Base-by-base conservation (phyloP, 2,797 vertebrate genomes). In the Argentina silus region DNA sequence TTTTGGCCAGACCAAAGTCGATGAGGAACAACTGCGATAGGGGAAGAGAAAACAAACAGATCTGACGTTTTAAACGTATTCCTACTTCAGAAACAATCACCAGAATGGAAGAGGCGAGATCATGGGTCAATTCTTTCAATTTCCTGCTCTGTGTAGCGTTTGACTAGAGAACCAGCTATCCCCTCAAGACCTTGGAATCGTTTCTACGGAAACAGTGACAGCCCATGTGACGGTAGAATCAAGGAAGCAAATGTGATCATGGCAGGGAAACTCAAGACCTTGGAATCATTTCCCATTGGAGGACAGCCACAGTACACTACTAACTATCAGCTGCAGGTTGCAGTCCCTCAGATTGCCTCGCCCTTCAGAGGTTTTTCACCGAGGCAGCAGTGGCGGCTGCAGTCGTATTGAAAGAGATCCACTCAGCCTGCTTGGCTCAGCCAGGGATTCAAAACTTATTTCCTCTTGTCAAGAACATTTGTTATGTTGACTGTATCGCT, bases 1-100 rank as follows among this genome's bases (percentile, higher is more conserved):
- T 99, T 96, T 99, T 99, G 85, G 98, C 98, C 97, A 99, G 95
- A 93, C 98, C 98, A 95, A 99, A 99, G 93, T 99, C 98, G 91
- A 99, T 99, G 95, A 99, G 97, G 96, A 99, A 99, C 96, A 99
- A 97, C 98, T 99, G 94, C 12, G 55, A 57, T 0, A 12, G 51
- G 83, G 45, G 79, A 23, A 51, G 55, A 82, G 45, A 89, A 57
- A 85, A 45, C 15, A 84, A 79, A 19, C 4, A 12, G 11, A 43
- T 68, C 68, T 47, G 47, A 11, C 50, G 42, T 55, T 56, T 43
- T 51, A 68, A 8, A 55, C 15, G 14, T 51, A 15, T 67, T 11
- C 48, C 10, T 21, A 53, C 27, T 67, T 8, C 21, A 27, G 6
- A 12, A 51, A 56, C 21, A 45, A 19, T 14, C 27, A 14, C 44